Evolutionary conservation across 2,113 vertebrate genomes (phyloP), one percentile per base, ranked within the genome.

Genomic region (Solenodon paradoxus): DNA sequence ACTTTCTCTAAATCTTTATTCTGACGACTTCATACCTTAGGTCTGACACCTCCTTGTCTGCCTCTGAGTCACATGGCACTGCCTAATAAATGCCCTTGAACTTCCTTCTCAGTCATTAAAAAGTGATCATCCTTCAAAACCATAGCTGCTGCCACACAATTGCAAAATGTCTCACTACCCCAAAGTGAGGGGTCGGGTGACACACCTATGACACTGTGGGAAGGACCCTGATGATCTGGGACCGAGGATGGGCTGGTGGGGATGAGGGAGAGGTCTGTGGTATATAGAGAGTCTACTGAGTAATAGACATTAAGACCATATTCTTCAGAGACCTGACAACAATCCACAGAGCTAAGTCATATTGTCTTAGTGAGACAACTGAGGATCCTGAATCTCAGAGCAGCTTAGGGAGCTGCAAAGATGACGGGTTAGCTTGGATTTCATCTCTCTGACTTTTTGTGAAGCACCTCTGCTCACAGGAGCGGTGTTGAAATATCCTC

Each of bases 401-500:
- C 28, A 16, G 59, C 40, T 49, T 1, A n/a, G 15, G 79, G 38
- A 32, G 13, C 28, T 40, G 86, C 16, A 4, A 63, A 35, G 45
- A 20, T 0, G 26, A 22, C 2, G 15, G 28, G 32, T 19, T 15
- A 35, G 30, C 30, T 51, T 55, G 32, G n/a, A 45, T 17, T 24
- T 6, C 19, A 9, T 40, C 24, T 64, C n/a, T 84, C 38, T 26
- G 81, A 85, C 10, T 17, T 59, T 24, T 40, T 64, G 3, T 30
- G 35, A 84, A 22, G 80, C 24, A n/a, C 68, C 55, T 72, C n/a
- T n/a, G 63, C 59, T 84, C 55, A 74, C 28, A 55, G 32, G 35
- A 42, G 30, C 15, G 35, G 7, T 0, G 0, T 4, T 5, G 11
- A n/a, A n/a, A n/a, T n/a, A 5, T 15, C 24, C 20, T 15, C 15